Percentiles rank a stretch among this genome's conserved stretches.
These are phyloP conservation scores for Dinocampus coccinellae DNA, from an alignment of 2,888 invertebrate species.

Conservation along the genomic window DNA sequence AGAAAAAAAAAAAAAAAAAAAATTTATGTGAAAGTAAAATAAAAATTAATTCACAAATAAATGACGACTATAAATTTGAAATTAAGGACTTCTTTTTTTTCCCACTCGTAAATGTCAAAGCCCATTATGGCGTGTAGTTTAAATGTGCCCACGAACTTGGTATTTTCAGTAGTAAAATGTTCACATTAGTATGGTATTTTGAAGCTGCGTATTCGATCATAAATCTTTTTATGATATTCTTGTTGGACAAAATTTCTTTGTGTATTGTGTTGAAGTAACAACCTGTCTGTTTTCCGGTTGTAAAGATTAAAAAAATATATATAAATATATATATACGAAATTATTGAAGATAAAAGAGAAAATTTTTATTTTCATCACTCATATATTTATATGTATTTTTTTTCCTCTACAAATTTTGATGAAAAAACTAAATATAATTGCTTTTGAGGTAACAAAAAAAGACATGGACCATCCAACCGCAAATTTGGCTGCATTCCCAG, in stretches of 20 bases:
- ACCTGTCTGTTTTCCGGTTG: neutral
- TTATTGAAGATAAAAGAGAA: neutral
- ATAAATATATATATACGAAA: no score
- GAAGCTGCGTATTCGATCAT: constrained; percentile 9
- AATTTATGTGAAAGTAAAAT: no score
- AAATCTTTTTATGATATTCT: constrained; percentile 23
- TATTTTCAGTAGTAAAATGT: constrained; percentile 15
- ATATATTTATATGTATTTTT: neutral
- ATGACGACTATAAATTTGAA: constrained; percentile 6
- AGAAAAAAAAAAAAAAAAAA: no score
- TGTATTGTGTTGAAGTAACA: neutral
- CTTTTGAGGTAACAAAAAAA: neutral
- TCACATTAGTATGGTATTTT: constrained; percentile 16
- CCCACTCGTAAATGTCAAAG: neutral
- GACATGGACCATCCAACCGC: neutral
- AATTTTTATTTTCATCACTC: neutral
- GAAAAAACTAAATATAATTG: neutral
- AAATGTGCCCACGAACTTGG: constrained; percentile 1
- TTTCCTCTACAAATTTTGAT: neutral
- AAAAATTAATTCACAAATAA: constrained; percentile 2
- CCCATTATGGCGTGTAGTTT: neutral
- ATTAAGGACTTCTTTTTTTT: constrained; percentile 3
- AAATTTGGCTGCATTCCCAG: neutral
- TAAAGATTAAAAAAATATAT: neutral
- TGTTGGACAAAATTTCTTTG: constrained; percentile 9